A percentile compares a stretch with the other conserved stretches of the same genome.
These are phyloP conservation scores for Camponotus pennsylvanicus DNA, from an alignment of 1,140 invertebrate species.

Conservation along the genomic window DNA sequence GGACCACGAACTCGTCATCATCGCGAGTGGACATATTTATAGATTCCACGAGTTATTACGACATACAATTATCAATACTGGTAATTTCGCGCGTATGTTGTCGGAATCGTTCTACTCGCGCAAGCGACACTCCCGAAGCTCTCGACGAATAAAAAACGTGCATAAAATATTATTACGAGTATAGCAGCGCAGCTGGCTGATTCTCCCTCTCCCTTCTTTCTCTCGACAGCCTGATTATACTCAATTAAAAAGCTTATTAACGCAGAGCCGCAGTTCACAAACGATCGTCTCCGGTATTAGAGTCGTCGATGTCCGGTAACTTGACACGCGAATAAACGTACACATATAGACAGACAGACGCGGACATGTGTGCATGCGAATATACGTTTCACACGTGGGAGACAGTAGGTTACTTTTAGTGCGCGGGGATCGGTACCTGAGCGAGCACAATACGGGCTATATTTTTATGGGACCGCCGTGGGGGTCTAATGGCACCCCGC, in stretches of 20 bases:
- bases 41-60: slow-evolving; percentile 40
- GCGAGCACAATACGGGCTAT: slow-evolving; percentile 78
- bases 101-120: not conserved
- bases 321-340: slow-evolving; percentile 1
- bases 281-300: slow-evolving; percentile 21
- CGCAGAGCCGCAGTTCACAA: slow-evolving; percentile 26
- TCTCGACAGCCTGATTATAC: slow-evolving; percentile 11
- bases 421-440: slow-evolving; percentile 72
- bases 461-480: slow-evolving; percentile 81
- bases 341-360: not conserved
- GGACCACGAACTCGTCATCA: slow-evolving; percentile 1
- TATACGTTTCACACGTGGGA: slow-evolving; percentile 53
- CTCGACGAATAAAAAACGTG: slow-evolving; percentile 31
- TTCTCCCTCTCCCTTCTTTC: too few relatives aligned
- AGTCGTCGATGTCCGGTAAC: slow-evolving; percentile 6
- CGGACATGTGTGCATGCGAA: not conserved
- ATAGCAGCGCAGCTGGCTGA: not conserved
- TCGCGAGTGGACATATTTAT: slow-evolving; percentile 32
- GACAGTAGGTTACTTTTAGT: slow-evolving; percentile 71
- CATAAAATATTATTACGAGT: slow-evolving; percentile 33
- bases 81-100: slow-evolving; percentile 35
- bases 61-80: slow-evolving; percentile 43
- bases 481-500: slow-evolving; percentile 78
- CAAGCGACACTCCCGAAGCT: not conserved
- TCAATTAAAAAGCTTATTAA: slow-evolving; percentile 58